phyloP scores from a whole-genome alignment of 2,888 invertebrate species.

The Epiperipatus broadwayi region DNA sequence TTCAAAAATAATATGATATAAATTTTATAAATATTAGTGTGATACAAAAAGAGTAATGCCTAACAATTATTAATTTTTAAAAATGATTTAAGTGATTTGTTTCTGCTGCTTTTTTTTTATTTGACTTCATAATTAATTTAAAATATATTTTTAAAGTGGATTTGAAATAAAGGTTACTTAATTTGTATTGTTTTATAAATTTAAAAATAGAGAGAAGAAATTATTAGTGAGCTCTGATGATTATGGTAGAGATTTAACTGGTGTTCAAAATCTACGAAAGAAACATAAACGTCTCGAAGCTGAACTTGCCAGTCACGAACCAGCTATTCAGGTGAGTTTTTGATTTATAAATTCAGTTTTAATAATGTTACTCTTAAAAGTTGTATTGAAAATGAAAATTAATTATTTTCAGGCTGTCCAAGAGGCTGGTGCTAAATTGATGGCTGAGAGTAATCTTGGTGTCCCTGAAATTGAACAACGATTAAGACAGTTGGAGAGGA shows the following conservation, averaged over 20 bases:
- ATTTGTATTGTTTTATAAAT: conserved; percentile 15
- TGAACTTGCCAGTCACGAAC: conserved; percentile 90
- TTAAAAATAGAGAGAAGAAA: conserved; percentile 64
- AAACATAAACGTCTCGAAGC: conserved; percentile 98
- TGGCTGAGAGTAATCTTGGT: conserved; percentile 78
- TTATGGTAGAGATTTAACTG: conserved; percentile 90
- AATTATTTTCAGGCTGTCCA: too few species aligned
- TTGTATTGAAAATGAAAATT: too few species aligned
- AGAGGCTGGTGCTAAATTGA: conserved; percentile 51
- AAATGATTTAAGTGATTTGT: too few species aligned
- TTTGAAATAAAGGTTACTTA: conserved; percentile 5
- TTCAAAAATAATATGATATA: too few species aligned
- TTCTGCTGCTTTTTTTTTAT: too few species aligned
- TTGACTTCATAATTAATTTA: too few species aligned
- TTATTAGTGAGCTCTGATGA: conserved; percentile 90
- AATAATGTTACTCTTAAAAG: too few species aligned
- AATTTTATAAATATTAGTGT: too few species aligned
- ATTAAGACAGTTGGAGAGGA: conserved; percentile 55
- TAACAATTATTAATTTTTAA: too few species aligned
- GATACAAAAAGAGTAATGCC: too few species aligned
- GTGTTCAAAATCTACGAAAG: conserved; percentile 93
- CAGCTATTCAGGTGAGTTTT: conserved; percentile 88
- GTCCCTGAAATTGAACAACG: conserved; percentile 65
- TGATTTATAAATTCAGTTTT: conserved; percentile 19
- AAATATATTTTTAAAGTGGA: background rate